Base-by-base conservation (phyloP, 1,140 invertebrate species). In the Thaumetopoea pityocampa region DNA sequence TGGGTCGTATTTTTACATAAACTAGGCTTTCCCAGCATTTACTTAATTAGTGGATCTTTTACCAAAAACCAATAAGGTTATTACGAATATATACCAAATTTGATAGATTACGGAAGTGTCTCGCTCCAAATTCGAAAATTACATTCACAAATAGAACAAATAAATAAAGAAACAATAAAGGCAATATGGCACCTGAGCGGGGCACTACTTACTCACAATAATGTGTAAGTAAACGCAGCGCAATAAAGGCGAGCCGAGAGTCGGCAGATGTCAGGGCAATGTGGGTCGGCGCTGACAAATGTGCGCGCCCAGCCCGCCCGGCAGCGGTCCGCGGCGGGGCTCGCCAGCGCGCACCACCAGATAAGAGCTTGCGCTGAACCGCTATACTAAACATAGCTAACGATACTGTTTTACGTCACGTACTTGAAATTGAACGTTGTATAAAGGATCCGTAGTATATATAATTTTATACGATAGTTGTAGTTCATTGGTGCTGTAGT, bases 281-380 rank as follows among this genome's bases (percentile, higher is more conserved):
- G 62, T 78, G 73, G 72, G 73, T 74, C 68, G 68, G 49, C 34
- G 40, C 61, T 79, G 71, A 79, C 70, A 79, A 79, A 79, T 76
- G 67, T 60, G 26, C 2, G 11, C 48, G 51, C 6, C 12, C 5
- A 47, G 48, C 65, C 60, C 58, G 33, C 35, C 62, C 57, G 66
- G 58, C 57, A 45, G 53, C 38, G 32, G 52, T 53, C 66, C 63
- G 62, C 56, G 57, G 59, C 51, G n/a, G n/a, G n/a, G n/a, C n/a
- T n/a, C n/a, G n/a, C n/a, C n/a, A n/a, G n/a, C n/a, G n/a, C n/a
- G n/a, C n/a, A n/a, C n/a, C n/a, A n/a, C n/a, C n/a, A n/a, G n/a
- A n/a, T n/a, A n/a, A n/a, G n/a, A n/a, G n/a, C n/a, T n/a, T n/a
- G n/a, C n/a, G n/a, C n/a, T n/a, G n/a, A n/a, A n/a, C n/a, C n/a